Evolutionary conservation across 92 coral and sea anemone species (phyloP), one percentile per base, ranked within the genome.

Genomic region (Phymanthus crucifer): DNA sequence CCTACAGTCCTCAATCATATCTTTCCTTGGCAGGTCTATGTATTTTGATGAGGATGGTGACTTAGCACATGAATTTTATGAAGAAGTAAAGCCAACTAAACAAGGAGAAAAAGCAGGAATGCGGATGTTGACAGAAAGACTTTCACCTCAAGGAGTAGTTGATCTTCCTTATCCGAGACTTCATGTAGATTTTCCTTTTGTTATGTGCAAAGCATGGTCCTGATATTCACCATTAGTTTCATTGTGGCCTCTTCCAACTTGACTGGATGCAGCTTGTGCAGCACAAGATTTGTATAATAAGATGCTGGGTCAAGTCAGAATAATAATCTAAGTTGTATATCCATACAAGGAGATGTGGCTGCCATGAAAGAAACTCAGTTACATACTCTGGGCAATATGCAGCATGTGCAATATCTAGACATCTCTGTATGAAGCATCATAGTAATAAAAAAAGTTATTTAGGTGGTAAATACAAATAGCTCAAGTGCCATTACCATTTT

Each of bases 1-100:
- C 0, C 9, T 23, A 54, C 64, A 0, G 10, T 21, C 64, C 10
- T 54, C 6, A 21, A 19, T 54, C n/a, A n/a, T 56, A 76, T 29
- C 6, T 57, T 54, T 66, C 36, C 6, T 36, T 65, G 31, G 0
- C 71, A 95, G 98, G 66, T 95, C 98, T 40, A 93, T 93, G 98
- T 95, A 88, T 76, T 93, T 95, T 90, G 94, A 95, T 78, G 98
- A 95, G 81, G 98, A 95, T 84, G 98, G 98, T 52, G 98, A 95
- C 74, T 82, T 95, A 73, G 98, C 98, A 17, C 98, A 95, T 84
- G 98, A 95, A 67, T 95, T 95, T 85, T 95, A 95, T 86, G 98
- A 95, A 83, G 98, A 95, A 87, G 98, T 95, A 35, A 87, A 76
- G 58, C 91, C 97, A 7, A 80, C 78, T 56, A 89, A 85, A 77